Percentiles rank a stretch among this genome's conserved stretches.
phyloP scores from a whole-genome alignment of 2,797 vertebrate species.

The Molossus molossus region DNA sequence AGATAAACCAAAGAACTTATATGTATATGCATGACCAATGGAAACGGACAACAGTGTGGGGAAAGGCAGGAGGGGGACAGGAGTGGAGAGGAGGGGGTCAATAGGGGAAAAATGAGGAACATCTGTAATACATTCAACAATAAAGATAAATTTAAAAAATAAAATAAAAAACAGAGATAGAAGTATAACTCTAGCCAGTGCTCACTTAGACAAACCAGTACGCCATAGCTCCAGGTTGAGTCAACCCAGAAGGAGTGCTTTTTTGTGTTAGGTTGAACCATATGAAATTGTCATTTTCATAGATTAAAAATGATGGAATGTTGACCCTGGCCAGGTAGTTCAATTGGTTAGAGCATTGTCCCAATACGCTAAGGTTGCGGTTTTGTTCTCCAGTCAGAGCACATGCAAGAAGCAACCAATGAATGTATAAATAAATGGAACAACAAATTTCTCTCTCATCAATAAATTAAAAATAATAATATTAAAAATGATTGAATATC shows the following conservation, averaged over 20 bases:
- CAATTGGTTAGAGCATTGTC: background rate
- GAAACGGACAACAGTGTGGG: too few relatives aligned
- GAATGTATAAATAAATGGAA: background rate
- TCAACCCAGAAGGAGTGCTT: background rate
- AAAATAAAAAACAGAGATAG: background rate
- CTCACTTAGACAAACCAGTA: background rate
- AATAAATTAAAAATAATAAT: background rate
- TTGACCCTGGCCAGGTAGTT: background rate
- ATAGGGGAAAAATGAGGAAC: too few relatives aligned
- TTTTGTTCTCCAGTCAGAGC: background rate
- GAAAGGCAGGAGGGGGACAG: too few relatives aligned
- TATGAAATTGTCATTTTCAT: slow-evolving; percentile 24
- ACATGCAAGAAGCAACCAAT: background rate
- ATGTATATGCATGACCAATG: too few relatives aligned
- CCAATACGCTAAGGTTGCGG: background rate
- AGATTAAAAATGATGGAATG: slow-evolving; percentile 18
- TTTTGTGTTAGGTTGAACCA: background rate
- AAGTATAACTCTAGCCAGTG: background rate
- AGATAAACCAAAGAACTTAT: too few relatives aligned
- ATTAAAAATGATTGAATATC: slow-evolving; percentile 28
- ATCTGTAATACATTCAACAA: too few relatives aligned
- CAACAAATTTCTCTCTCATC: background rate
- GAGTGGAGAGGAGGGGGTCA: too few relatives aligned
- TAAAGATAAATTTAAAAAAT: too few relatives aligned
- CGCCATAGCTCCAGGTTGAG: slow-evolving; percentile 2